These are phyloP conservation scores for Plagodis pulveraria DNA, from an alignment of 2,888 invertebrate genomes.

Conservation along the genomic window DNA sequence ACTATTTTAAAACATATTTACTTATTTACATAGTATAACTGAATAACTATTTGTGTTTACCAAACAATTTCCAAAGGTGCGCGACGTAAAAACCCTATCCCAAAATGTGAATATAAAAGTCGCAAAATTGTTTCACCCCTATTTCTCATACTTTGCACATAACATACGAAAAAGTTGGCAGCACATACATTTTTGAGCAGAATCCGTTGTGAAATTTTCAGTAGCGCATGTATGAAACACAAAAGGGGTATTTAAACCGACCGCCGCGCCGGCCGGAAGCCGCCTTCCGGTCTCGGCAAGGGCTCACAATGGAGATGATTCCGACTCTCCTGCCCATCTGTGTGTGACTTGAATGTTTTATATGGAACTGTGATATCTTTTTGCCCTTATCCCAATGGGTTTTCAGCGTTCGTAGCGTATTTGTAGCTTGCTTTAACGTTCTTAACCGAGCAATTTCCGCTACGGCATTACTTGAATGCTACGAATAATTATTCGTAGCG, in stretches of 20 bases:
- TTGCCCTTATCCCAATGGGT: background rate
- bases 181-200: conserved; percentile 14
- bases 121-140: background rate
- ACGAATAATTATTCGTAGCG: no score
- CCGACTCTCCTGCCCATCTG: conserved; percentile 20
- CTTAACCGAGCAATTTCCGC: background rate
- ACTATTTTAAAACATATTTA: no score
- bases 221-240: conserved; percentile 12
- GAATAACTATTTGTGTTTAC: no score
- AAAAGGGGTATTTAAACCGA: conserved; percentile 49
- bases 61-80: no score
- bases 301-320: conserved; percentile 26
- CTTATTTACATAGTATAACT: no score
- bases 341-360: background rate
- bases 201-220: conserved; percentile 18
- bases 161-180: conserved; percentile 4
- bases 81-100: no score
- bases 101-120: background rate
- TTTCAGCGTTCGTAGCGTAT: background rate
- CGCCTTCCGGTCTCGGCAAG: conserved; percentile 46
- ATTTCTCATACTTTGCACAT: background rate
- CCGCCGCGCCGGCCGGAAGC: conserved; percentile 49
- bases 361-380: background rate
- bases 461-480: no score
- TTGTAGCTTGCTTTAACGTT: background rate